A percentile compares a stretch with the other conserved stretches of the same genome.
These are phyloP conservation scores for Callipepla californica DNA, from an alignment of 2,113 vertebrate species.

Conservation along the genomic window DNA sequence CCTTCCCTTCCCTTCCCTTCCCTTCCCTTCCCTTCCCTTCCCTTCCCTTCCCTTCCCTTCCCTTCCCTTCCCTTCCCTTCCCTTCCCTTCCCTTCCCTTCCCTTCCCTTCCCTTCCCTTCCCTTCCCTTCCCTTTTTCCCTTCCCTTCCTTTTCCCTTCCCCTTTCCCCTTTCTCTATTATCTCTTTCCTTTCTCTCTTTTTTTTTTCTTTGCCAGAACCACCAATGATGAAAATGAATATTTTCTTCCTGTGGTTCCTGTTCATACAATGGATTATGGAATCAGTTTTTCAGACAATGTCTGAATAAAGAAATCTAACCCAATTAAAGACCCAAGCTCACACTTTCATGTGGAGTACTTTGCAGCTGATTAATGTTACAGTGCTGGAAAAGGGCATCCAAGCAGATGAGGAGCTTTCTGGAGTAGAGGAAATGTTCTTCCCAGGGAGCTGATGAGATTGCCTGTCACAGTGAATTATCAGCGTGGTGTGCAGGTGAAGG, in stretches of 20 bases:
- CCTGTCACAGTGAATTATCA: background rate
- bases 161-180: too few relatives aligned
- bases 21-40: too few relatives aligned
- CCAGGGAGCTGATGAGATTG: background rate
- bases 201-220: background rate
- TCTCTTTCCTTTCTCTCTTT: too few relatives aligned
- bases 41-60: too few relatives aligned
- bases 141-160: too few relatives aligned
- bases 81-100: too few relatives aligned
- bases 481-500: background rate
- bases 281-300: background rate
- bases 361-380: background rate
- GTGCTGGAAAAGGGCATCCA: background rate
- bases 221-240: background rate
- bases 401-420: rapidly evolving
- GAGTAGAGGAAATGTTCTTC: background rate
- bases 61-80: too few relatives aligned
- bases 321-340: background rate
- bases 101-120: too few relatives aligned
- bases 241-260: background rate
- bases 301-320: background rate
- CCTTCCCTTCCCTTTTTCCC: too few relatives aligned
- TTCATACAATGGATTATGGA: background rate
- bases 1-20: too few relatives aligned
- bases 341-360: background rate